phyloP scores from a whole-genome alignment of 2,113 vertebrate species.

The Scomber scombrus region DNA sequence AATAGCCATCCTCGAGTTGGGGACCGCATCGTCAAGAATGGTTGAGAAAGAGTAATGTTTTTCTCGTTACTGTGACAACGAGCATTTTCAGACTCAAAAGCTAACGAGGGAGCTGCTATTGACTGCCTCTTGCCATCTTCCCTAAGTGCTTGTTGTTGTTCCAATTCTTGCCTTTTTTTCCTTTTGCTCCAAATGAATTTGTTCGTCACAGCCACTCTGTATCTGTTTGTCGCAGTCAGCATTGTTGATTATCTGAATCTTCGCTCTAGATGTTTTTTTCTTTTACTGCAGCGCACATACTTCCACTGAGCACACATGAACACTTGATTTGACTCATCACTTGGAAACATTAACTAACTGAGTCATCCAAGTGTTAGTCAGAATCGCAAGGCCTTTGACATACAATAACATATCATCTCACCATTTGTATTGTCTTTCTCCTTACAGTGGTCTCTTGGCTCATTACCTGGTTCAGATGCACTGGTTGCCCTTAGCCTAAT shows the following conservation, averaged over 20 bases:
- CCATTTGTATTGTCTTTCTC: not conserved
- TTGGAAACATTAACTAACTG: not conserved
- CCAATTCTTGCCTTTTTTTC: not conserved
- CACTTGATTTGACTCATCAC: not conserved
- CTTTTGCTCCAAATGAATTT: no score
- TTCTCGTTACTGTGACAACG: conserved; percentile 12
- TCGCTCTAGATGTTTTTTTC: not conserved
- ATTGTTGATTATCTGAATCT: not conserved
- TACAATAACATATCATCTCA: not conserved
- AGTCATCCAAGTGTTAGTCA: not conserved
- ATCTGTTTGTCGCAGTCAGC: not conserved
- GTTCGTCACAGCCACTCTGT: no score
- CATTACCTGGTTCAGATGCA: not conserved
- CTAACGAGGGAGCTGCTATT: conserved; percentile 8
- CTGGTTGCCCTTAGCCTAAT: conserved; percentile 9
- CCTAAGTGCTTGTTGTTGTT: conserved; percentile 1
- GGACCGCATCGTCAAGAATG: not conserved
- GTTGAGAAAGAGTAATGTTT: conserved; percentile 16
- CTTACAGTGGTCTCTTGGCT: not conserved
- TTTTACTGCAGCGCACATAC: not conserved
- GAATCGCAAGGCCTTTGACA: not conserved
- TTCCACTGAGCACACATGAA: not conserved
- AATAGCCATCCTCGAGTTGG: not conserved
- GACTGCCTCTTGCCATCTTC: not conserved
- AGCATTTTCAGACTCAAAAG: conserved; percentile 26